Conservation (phyloP, 2,888 invertebrate genomes). For the Geophilus truncorum region DNA sequence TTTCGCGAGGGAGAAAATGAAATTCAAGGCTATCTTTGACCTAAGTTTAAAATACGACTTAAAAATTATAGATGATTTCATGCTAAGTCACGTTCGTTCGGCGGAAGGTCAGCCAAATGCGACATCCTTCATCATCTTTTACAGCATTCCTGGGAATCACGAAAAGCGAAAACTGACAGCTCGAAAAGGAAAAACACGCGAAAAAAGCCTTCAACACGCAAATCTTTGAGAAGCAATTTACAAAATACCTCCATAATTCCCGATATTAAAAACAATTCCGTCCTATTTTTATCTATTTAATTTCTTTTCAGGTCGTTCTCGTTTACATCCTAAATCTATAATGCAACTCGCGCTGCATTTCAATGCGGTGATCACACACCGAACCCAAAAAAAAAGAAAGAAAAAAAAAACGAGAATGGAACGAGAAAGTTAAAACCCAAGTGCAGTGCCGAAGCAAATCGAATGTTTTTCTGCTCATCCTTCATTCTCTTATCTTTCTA, state of each 20-base stretch:
- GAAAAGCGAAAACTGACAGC: constrained; percentile 4
- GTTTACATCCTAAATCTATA: neutral
- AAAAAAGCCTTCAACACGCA: constrained; percentile 1
- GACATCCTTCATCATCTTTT: neutral
- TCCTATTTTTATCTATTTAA: neutral
- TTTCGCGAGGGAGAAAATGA: neutral
- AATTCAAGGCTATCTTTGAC: neutral
- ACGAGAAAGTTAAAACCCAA: constrained; percentile 5
- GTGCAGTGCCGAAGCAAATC: neutral
- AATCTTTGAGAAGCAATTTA: neutral
- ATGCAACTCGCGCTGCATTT: neutral
- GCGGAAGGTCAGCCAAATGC: constrained; percentile 3
- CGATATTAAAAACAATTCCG: neutral
- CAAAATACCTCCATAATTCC: neutral
- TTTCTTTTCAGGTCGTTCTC: neutral
- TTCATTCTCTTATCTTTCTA: constrained; percentile 24
- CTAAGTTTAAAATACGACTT: neutral
- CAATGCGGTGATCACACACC: neutral
- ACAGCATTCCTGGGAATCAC: constrained; percentile 8
- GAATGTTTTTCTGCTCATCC: constrained; percentile 27
- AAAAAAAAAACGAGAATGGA: no score
- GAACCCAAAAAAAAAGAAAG: neutral
- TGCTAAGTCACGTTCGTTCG: constrained; percentile 6
- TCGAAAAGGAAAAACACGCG: no score
- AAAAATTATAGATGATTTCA: constrained; percentile 19